phyloP scores from a whole-genome alignment of 2,888 invertebrate species.

The Meloe dianella region DNA sequence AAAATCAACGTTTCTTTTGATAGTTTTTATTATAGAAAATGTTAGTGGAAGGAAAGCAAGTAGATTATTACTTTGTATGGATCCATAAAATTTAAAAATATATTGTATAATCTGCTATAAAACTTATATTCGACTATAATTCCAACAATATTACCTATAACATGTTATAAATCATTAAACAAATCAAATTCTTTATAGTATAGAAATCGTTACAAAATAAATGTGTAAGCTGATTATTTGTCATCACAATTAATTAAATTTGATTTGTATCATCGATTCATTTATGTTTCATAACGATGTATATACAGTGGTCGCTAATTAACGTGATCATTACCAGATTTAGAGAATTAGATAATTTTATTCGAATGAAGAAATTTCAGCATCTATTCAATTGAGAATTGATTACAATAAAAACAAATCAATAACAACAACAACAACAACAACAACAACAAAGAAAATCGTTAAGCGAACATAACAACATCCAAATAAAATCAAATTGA shows the following conservation, averaged over 20 bases:
- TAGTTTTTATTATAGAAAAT: background rate
- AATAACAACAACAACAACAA: no score
- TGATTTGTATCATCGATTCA: background rate
- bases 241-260: background rate
- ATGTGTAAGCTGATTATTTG: background rate
- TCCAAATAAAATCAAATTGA: no score
- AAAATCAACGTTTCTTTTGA: background rate
- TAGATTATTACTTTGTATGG: constrained; percentile 36
- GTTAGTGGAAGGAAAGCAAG: background rate
- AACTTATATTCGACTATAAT: constrained; percentile 34
- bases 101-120: constrained; percentile 34
- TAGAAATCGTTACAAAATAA: constrained; percentile 2
- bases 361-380: no score
- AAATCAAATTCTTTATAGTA: background rate
- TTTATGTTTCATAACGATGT: background rate
- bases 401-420: no score
- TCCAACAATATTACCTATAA: constrained; percentile 37
- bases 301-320: background rate
- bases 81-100: constrained; percentile 37
- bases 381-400: no score
- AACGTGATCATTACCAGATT: no score
- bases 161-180: constrained; percentile 34
- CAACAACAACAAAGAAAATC: no score
- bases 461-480: no score
- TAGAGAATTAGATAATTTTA: no score